Evolutionary conservation across 2,888 invertebrate species (phyloP).

Genomic region (Limnephilus auricula): DNA sequence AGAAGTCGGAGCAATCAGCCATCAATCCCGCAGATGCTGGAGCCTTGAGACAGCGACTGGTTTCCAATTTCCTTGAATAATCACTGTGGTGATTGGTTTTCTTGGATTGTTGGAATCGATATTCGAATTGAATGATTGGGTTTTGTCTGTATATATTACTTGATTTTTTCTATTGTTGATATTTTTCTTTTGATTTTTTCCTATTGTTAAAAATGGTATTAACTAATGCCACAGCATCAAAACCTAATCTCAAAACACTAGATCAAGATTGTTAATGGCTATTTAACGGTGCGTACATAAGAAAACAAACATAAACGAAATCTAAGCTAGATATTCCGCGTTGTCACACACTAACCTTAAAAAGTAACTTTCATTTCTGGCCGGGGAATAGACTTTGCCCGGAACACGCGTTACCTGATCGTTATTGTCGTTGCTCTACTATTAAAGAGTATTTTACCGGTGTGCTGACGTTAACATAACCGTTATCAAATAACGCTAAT

Average conservation of each 20-base stretch:
- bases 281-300: not conserved
- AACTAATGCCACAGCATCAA: no score
- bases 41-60: not conserved
- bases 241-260: not conserved
- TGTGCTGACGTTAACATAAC: not conserved
- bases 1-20: not conserved
- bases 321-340: not conserved
- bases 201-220: no score
- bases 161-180: no score
- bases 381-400: not conserved
- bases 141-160: not conserved
- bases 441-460: not conserved
- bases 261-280: not conserved
- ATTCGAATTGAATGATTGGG: not conserved
- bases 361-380: not conserved
- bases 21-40: not conserved
- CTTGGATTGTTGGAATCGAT: not conserved
- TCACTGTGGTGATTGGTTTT: not conserved
- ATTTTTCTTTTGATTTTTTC: no score
- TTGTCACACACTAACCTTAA: not conserved
- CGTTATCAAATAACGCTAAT: not conserved
- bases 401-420: not conserved
- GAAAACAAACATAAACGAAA: not conserved
- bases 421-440: not conserved
- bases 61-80: not conserved